phyloP scores from a whole-genome alignment of 2,888 invertebrate genomes.

The Synergus umbraculus region DNA sequence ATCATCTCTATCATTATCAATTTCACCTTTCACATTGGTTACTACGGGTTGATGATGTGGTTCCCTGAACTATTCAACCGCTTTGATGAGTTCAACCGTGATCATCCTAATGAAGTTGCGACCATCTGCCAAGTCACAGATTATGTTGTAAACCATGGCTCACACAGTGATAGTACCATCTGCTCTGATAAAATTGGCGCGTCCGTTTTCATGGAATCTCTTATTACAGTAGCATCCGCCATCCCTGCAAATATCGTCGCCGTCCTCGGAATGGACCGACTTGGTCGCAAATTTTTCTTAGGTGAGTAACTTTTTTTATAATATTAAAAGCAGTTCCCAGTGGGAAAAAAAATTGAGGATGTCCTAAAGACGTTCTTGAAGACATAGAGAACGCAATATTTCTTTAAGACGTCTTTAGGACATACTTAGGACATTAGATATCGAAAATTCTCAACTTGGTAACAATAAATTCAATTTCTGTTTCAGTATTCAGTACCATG shows the following conservation, averaged over 20 bases:
- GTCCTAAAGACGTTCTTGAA: too few relatives aligned
- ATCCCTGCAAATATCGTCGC: conserved; percentile 92
- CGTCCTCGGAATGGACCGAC: conserved; percentile 89
- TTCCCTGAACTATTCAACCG: conserved; percentile 96
- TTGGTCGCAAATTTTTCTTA: conserved; percentile 91
- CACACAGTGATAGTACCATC: conserved; percentile 79
- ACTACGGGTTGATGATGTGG: conserved; percentile 98
- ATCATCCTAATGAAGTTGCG: conserved; percentile 80
- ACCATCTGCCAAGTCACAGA: conserved; percentile 87
- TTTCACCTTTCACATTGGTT: conserved; percentile 95
- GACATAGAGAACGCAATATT: too few relatives aligned
- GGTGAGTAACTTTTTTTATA: conserved; percentile 77
- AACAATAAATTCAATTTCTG: conserved; percentile 59
- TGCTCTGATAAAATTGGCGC: conserved; percentile 87
- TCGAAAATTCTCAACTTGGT: not conserved
- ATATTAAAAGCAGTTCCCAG: too few relatives aligned
- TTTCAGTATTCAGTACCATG: conserved; percentile 89
- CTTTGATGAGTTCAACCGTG: conserved; percentile 88
- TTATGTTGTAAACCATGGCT: conserved; percentile 85
- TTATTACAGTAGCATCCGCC: conserved; percentile 91
- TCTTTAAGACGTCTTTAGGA: too few relatives aligned
- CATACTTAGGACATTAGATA: too few relatives aligned
- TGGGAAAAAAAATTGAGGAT: too few relatives aligned
- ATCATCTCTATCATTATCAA: conserved; percentile 92
- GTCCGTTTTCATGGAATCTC: conserved; percentile 90